Evolutionary conservation across 2,797 vertebrate species (phyloP), one percentile per base, ranked within the genome.

Genomic region (Chelon labrosus): DNA sequence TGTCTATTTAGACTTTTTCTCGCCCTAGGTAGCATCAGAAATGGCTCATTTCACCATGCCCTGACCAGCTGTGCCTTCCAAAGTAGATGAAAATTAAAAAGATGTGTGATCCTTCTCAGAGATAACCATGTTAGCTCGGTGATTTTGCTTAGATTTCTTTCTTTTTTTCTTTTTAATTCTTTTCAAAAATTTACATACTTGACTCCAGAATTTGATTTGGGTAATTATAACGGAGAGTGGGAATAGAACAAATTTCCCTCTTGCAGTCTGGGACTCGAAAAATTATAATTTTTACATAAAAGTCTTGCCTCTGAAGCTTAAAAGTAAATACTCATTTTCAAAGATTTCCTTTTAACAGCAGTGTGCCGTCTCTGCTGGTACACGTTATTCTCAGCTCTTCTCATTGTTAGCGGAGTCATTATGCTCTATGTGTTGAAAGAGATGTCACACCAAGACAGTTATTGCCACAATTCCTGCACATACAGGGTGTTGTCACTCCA

Each of bases 281-380:
- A 27, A 49, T 7, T 1, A 10, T 16, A 10, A n/a, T 16, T 49
- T 57, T 67, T 19, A 50, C 13, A 59, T 17, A 59, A 31, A 61
- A 61, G 31, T 47, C 5, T 39, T 47, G 31, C 20, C 52, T 17
- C 20, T 54, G 35, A 22, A 13, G 10, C 46, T 57, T 41, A 27
- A 42, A 69, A 57, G 25, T 51, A 6, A 50, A 61, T 22, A 20
- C 1, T 46, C 12, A 19, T 16, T 20, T 35, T 44, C 27, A 66
- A 49, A 69, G 9, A 59, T 44, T 60, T n/a, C 52, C 55, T 68
- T 68, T 68, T 41, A 44, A 44, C 42, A 54, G 42, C 49, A 37
- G 13, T 31, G 55, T 31, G n/a, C 35, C 13, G 8, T 13, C 37
- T 57, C 38, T 10, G 1, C 19, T 51, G 13, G 10, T 25, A 9